These are phyloP conservation scores for Anguilla obscura DNA, from an alignment of 2,797 vertebrate species.

Conservation along the genomic window DNA sequence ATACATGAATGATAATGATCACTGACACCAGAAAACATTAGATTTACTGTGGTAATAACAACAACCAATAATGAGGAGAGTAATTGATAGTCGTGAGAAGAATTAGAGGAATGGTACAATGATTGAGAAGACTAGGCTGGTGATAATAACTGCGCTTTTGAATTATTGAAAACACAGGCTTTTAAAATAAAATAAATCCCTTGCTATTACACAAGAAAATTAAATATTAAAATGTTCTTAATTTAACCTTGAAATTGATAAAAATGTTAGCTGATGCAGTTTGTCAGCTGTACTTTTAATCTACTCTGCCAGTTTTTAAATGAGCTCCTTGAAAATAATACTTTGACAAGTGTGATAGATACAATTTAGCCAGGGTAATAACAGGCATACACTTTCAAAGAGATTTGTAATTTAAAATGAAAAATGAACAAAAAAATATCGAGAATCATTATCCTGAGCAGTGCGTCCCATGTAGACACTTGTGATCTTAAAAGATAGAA, in stretches of 20 bases:
- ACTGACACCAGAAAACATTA: conserved; percentile 57
- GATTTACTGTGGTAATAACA: conserved; percentile 45
- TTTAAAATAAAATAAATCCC: not conserved
- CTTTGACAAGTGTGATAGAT: not conserved
- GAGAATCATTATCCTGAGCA: not conserved
- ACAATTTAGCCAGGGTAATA: not conserved
- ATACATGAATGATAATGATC: conserved; percentile 67
- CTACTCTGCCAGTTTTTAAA: not conserved
- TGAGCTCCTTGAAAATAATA: conserved; percentile 3
- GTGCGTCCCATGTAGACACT: not conserved
- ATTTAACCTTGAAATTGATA: conserved; percentile 11
- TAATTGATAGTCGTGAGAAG: conserved; percentile 39
- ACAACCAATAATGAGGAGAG: conserved; percentile 53
- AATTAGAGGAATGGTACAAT: not conserved
- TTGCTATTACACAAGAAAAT: not conserved
- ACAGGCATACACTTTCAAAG: not conserved
- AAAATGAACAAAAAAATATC: not conserved
- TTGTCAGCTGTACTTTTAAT: not conserved
- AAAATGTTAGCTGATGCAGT: not conserved
- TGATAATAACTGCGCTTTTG: not conserved
- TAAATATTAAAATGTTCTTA: not conserved
- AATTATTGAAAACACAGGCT: not conserved
- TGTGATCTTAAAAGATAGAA: not conserved
- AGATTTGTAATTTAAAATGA: not conserved
- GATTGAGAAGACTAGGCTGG: not conserved